Evolutionary conservation across 2,797 vertebrate genomes (phyloP).

Genomic region (Sebastes nivosus): DNA sequence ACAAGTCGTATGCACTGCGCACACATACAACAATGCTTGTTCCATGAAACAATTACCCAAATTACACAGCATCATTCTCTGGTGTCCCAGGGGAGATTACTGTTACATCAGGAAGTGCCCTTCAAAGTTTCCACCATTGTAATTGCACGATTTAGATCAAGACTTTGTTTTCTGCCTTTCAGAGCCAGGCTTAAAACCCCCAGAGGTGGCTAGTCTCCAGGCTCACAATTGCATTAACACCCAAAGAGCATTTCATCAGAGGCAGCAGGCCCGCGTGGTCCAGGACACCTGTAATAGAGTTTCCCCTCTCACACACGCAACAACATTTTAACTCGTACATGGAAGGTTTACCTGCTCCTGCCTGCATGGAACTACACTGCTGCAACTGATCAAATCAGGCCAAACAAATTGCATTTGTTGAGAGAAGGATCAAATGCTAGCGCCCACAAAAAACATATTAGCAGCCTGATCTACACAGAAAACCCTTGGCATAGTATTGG

Average conservation of each 20-base stretch:
- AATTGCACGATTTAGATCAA: slow-evolving; percentile 57
- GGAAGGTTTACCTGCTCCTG: slow-evolving; percentile 87
- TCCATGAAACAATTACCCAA: slow-evolving; percentile 55
- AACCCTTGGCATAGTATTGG: slow-evolving; percentile 82
- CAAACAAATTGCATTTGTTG: slow-evolving; percentile 95
- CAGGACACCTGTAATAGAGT: slow-evolving; percentile 96
- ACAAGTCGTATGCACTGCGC: slow-evolving; percentile 14
- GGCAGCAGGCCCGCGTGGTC: slow-evolving; percentile 76
- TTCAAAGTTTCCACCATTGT: slow-evolving; percentile 67
- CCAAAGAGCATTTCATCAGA: slow-evolving; percentile 80
- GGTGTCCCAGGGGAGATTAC: slow-evolving; percentile 42
- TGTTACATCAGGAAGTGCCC: slow-evolving; percentile 54
- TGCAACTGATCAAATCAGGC: slow-evolving; percentile 93
- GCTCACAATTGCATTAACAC: slow-evolving; percentile 83
- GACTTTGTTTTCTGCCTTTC: slow-evolving; percentile 68
- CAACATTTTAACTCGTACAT: slow-evolving; percentile 92
- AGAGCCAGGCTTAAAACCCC: slow-evolving; percentile 62
- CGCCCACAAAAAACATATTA: slow-evolving; percentile 93
- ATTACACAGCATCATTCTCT: slow-evolving; percentile 46
- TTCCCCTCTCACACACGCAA: slow-evolving; percentile 84
- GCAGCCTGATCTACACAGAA: slow-evolving; percentile 83
- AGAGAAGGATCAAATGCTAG: slow-evolving; percentile 87
- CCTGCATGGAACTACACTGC: slow-evolving; percentile 86
- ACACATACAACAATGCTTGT: slow-evolving; percentile 49
- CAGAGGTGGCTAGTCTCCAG: slow-evolving; percentile 63